Conservation (phyloP, 2,113 vertebrate species). For the Ptychochromis oligacanthus region DNA sequence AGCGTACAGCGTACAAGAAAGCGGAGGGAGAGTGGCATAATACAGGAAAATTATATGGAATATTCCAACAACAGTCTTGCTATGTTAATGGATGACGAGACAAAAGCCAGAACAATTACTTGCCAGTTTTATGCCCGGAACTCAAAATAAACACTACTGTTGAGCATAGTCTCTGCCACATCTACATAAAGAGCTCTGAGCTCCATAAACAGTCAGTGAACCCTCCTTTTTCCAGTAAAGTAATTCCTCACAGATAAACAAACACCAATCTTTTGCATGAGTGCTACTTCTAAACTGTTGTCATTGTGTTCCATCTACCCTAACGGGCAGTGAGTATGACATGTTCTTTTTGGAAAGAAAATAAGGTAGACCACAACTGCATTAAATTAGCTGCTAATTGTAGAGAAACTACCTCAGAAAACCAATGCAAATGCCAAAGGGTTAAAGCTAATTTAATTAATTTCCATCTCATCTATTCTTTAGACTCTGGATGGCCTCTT, state of each 20-base stretch:
- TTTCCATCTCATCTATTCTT: conserved; percentile 56
- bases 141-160: conserved; percentile 73
- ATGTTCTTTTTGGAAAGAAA: conserved; percentile 10
- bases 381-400: neutral
- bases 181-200: conserved; percentile 65
- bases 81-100: conserved; percentile 49
- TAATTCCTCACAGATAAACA: conserved; percentile 67
- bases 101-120: conserved; percentile 57
- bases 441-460: neutral
- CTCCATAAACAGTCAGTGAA: conserved; percentile 70
- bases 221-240: conserved; percentile 63
- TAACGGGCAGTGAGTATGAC: neutral
- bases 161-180: conserved; percentile 51
- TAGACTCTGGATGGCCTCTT: conserved; percentile 93
- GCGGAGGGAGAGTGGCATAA: neutral
- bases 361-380: neutral
- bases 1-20: conserved; percentile 21
- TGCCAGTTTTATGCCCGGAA: conserved; percentile 63
- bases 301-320: conserved; percentile 33
- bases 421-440: neutral
- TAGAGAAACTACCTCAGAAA: neutral
- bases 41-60: conserved; percentile 37
- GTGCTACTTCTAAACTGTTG: conserved; percentile 47
- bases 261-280: conserved; percentile 62
- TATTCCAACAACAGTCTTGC: conserved; percentile 47